Conservation (phyloP, 2,888 invertebrate species). For the Polydrusus cervinus region DNA sequence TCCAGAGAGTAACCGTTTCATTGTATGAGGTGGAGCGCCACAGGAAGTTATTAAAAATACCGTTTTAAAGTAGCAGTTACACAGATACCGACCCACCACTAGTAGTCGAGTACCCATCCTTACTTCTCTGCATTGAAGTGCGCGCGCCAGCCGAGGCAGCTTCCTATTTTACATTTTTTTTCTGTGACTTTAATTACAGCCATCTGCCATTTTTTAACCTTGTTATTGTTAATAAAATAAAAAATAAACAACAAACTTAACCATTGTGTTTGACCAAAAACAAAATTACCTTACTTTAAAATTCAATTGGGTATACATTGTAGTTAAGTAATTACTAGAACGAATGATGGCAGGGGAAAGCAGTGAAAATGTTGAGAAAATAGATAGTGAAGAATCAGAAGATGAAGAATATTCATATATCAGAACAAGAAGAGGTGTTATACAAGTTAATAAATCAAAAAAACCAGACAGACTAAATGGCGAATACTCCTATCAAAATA, state of each 20-base stretch:
- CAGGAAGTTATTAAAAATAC: too few species aligned
- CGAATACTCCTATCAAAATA: constrained; percentile 48
- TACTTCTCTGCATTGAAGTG: background rate
- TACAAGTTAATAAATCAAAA: constrained; percentile 31
- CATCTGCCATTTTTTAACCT: constrained; percentile 46
- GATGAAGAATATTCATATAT: constrained; percentile 47
- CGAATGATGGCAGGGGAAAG: constrained; percentile 17
- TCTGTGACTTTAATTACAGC: too few species aligned
- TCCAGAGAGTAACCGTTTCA: too few species aligned
- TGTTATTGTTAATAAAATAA: constrained; percentile 46
- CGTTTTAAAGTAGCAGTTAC: too few species aligned
- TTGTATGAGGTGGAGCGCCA: too few species aligned
- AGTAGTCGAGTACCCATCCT: too few species aligned
- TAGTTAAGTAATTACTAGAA: background rate
- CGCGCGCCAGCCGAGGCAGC: constrained; percentile 1
- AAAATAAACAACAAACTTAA: constrained; percentile 19
- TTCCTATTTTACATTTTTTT: background rate
- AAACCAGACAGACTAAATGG: constrained; percentile 49
- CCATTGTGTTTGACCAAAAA: constrained; percentile 3
- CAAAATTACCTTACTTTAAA: background rate
- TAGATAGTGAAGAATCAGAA: constrained; percentile 46
- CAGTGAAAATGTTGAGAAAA: constrained; percentile 35
- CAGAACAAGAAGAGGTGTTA: constrained; percentile 40
- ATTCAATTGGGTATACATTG: background rate
- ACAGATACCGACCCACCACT: too few species aligned